These are phyloP conservation scores for Lithosia quadra DNA, from an alignment of 2,888 invertebrate species.

Conservation along the genomic window DNA sequence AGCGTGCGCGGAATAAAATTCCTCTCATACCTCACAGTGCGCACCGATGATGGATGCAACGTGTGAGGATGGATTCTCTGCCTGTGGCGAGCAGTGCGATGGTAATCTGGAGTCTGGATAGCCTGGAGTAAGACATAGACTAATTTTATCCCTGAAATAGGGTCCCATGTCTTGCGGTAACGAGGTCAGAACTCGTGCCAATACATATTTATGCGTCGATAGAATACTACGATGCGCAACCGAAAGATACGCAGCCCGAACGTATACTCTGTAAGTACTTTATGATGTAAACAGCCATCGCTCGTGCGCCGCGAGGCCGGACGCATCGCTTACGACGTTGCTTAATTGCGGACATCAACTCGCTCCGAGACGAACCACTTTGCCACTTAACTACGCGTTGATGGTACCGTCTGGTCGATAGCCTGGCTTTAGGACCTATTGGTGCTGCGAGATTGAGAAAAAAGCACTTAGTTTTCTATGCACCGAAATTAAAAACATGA, in stretches of 20 bases:
- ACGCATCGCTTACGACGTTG: conserved; percentile 14
- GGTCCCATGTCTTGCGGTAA: too few relatives aligned
- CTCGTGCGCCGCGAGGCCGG: conserved; percentile 9
- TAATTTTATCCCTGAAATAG: too few relatives aligned
- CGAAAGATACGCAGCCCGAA: neutral
- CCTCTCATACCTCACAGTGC: too few relatives aligned
- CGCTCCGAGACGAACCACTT: conserved; percentile 1
- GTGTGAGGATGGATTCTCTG: too few relatives aligned
- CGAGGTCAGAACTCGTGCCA: too few relatives aligned
- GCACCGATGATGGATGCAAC: too few relatives aligned
- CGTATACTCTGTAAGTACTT: neutral
- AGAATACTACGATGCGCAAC: neutral
- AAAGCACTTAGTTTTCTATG: too few relatives aligned
- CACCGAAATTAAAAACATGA: too few relatives aligned
- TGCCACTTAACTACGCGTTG: neutral
- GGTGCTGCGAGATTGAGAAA: neutral
- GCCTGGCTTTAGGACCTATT: neutral
- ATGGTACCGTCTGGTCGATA: neutral
- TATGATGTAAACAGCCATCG: conserved; percentile 15
- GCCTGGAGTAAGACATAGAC: too few relatives aligned
- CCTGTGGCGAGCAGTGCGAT: too few relatives aligned
- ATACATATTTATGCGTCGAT: neutral
- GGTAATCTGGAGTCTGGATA: too few relatives aligned
- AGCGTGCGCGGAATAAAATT: too few relatives aligned
- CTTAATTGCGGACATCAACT: conserved; percentile 11